Evolutionary conservation across 2,888 invertebrate genomes (phyloP).

Genomic region (Apotomis turbidana): DNA sequence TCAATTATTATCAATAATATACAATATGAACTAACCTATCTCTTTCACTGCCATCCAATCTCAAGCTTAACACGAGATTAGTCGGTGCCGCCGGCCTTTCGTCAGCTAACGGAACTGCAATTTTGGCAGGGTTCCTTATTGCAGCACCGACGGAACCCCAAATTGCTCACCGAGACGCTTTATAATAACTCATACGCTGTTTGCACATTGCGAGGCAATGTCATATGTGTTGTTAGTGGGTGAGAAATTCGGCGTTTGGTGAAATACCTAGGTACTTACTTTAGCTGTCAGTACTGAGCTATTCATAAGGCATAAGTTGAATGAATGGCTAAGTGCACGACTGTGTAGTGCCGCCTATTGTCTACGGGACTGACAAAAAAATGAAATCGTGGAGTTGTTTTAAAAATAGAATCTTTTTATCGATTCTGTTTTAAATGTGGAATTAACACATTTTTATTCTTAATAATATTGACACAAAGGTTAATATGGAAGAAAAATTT

Average conservation of each 20-base stretch:
- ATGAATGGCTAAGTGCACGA: too few species aligned
- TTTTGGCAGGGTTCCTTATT: constrained; percentile 73
- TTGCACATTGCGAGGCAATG: constrained; percentile 60
- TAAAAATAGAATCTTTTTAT: too few species aligned
- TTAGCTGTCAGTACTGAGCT: too few species aligned
- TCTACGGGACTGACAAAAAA: too few species aligned
- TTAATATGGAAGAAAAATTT: too few species aligned
- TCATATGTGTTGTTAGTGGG: constrained; percentile 55
- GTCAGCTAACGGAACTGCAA: constrained; percentile 66
- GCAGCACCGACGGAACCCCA: constrained; percentile 69
- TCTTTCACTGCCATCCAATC: constrained; percentile 40
- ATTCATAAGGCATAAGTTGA: too few species aligned
- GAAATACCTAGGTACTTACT: constrained; percentile 37
- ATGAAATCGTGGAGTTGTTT: too few species aligned
- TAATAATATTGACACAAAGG: too few species aligned
- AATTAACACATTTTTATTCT: too few species aligned
- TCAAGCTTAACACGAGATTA: constrained; percentile 56
- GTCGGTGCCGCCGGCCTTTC: constrained; percentile 44
- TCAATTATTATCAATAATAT: too few species aligned
- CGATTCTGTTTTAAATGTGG: too few species aligned
- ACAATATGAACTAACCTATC: constrained; percentile 4
- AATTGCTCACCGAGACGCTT: constrained; percentile 75
- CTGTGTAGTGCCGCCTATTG: too few species aligned
- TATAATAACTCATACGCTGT: constrained; percentile 71
- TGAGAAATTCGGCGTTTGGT: constrained; percentile 43